Evolutionary conservation across 37 sponge, comb jelly and placozoan species (phyloP).

Genomic region (Agelas oroides): DNA sequence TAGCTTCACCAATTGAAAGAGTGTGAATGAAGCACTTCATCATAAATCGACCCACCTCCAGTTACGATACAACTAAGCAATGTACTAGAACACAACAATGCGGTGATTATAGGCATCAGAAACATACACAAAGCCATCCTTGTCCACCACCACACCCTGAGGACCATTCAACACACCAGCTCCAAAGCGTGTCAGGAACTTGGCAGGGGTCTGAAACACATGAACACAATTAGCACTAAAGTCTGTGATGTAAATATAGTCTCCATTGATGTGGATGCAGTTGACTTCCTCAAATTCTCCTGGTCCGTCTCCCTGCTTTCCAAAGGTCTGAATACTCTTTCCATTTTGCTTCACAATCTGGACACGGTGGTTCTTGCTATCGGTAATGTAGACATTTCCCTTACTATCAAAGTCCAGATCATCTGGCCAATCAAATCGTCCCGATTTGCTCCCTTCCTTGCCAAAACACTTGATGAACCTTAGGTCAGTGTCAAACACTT

Average conservation of each 20-base stretch:
- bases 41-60: too few species aligned
- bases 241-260: background rate
- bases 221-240: background rate
- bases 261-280: background rate
- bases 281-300: background rate
- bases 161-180: background rate
- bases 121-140: background rate
- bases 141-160: background rate
- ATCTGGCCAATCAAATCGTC: constrained; percentile 40
- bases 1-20: too few species aligned
- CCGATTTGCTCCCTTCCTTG: constrained; percentile 20
- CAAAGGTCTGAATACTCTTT: background rate
- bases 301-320: background rate
- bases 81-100: too few species aligned
- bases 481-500: constrained; percentile 43
- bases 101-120: too few species aligned
- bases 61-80: too few species aligned
- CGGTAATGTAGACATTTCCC: constrained; percentile 43
- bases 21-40: too few species aligned
- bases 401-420: constrained; percentile 44
- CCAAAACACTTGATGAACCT: constrained; percentile 42
- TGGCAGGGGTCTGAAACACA: background rate
- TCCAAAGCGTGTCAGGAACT: background rate
- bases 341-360: constrained; percentile 8
- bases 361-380: constrained; percentile 49